Evolutionary conservation across 2,888 invertebrate species (phyloP), one percentile per base, ranked within the genome.

Genomic region (Drosophila stalkeri): DNA sequence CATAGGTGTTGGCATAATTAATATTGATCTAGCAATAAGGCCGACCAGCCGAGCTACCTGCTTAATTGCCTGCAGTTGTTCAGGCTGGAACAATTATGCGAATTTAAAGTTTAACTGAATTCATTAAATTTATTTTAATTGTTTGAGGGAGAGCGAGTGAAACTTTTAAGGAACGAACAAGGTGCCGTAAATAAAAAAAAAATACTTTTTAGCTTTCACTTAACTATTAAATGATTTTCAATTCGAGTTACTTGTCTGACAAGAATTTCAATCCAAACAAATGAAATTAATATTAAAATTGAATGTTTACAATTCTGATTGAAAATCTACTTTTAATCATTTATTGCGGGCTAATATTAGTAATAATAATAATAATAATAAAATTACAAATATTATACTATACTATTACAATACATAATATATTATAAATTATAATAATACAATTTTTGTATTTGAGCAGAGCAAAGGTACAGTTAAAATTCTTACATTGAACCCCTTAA

Each of bases 1-100:
- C 64, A 46, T 66, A 85, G 82, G 86, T 86, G 86, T 87, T 85
- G 73, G 71, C 82, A 82, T 82, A 87, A 86, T 86, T 86, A 86
- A 89, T 86, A 85, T 81, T 81, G 81, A 88, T 81, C 89, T 84
- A 74, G 72, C 63, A 70, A 66, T 85, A 66, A 79, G 31, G 46
- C 41, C 64, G 57, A 23, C 44, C 64, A 63, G 54, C 70, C 63
- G 51, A 60, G 52, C 49, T 62, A 71, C 27, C 47, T 54, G 47
- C 55, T 67, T 64, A 64, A 72, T 64, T 55, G 27, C 54, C 16
- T 27, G 41, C 43, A 43, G 52, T 43, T 23, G 55, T 33, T 41
- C 54, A 12, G 7, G 11, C 41, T 27, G 35, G 20, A 54, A 67
- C 52, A 75, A 57, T 73, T 56, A 37, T 73, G 68, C 49, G 39